phyloP scores from a whole-genome alignment of 2,888 invertebrate species.

The Phortica magna region DNA sequence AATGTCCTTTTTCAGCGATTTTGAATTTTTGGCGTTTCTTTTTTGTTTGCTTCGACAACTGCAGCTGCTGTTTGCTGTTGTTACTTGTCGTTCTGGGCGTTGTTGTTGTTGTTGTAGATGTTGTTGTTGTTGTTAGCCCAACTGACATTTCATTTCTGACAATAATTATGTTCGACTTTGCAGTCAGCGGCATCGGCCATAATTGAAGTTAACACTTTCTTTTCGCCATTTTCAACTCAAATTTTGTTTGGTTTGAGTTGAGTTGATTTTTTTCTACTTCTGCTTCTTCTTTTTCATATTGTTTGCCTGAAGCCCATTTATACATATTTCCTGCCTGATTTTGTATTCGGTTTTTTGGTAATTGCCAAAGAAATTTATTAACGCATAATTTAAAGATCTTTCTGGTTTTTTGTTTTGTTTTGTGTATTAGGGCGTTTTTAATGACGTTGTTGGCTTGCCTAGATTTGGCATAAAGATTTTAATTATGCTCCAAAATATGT shows the following conservation, averaged over 20 bases:
- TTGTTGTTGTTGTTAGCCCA: constrained; percentile 4
- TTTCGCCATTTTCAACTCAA: background rate
- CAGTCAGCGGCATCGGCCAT: constrained; percentile 37
- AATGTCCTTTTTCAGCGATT: constrained; percentile 10
- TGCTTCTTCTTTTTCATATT: no score
- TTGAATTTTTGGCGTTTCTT: background rate
- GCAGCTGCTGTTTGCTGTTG: background rate
- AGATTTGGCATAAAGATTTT: background rate
- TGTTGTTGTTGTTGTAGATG: background rate
- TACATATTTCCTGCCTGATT: background rate
- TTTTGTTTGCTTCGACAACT: background rate
- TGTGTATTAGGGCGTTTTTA: background rate
- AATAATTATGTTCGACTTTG: constrained; percentile 60
- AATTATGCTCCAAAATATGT: no score
- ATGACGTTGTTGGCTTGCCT: background rate
- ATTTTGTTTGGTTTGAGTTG: background rate
- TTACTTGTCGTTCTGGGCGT: background rate
- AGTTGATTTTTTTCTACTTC: background rate
- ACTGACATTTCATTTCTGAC: constrained; percentile 57
- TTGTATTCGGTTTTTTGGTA: background rate
- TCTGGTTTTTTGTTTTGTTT: background rate
- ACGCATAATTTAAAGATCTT: background rate
- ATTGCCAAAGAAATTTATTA: background rate
- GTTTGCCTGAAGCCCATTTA: no score
- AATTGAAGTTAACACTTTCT: constrained; percentile 21